phyloP scores from a whole-genome alignment of 1,140 invertebrate genomes.

The Hesperophylax magnus region DNA sequence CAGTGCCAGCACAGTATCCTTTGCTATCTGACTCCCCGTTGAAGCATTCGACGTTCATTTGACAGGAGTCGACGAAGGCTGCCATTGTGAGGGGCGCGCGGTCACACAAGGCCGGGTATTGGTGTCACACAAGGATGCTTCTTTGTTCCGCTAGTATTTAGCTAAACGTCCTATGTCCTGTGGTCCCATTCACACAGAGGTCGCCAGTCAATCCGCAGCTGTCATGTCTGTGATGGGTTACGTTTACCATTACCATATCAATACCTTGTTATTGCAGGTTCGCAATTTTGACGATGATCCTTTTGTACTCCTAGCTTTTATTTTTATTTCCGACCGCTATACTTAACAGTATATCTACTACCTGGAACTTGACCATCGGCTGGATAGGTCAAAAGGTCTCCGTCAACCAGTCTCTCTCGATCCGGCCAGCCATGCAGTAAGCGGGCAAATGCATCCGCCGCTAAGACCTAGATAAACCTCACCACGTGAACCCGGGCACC shows the following conservation, averaged over 20 bases:
- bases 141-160: conserved; percentile 25
- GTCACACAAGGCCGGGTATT: neutral
- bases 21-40: too few species aligned
- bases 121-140: too few species aligned
- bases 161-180: conserved; percentile 13
- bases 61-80: neutral
- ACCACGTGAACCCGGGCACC: too few species aligned
- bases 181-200: neutral
- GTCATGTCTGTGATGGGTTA: conserved; percentile 15
- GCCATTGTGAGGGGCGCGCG: neutral
- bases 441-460: too few species aligned
- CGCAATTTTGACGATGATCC: neutral
- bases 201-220: conserved; percentile 32
- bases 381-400: too few species aligned
- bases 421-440: too few species aligned
- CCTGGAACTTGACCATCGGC: too few species aligned
- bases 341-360: neutral
- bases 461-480: too few species aligned
- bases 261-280: conserved; percentile 10
- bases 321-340: neutral
- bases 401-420: too few species aligned
- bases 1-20: too few species aligned
- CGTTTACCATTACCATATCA: conserved; percentile 15
- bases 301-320: neutral
- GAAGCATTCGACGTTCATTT: conserved; percentile 20